A percentile compares a stretch with the other conserved stretches of the same genome.
These are phyloP conservation scores for Lutjanus campechanus DNA, from an alignment of 2,797 vertebrate species.

Conservation along the genomic window DNA sequence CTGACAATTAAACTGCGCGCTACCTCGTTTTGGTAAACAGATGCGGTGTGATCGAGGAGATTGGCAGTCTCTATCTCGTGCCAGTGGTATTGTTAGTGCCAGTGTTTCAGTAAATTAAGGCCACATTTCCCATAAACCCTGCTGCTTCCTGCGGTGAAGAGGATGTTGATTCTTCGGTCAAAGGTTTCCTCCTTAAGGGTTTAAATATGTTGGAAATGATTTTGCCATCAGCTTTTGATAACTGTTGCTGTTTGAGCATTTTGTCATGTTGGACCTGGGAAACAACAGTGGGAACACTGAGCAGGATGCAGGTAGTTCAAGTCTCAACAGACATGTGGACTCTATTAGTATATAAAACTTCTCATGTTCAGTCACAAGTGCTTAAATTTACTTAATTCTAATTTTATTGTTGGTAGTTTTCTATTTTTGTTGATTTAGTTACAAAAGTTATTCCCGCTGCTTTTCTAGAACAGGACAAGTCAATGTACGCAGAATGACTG, in stretches of 20 bases:
- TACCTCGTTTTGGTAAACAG: conserved; percentile 47
- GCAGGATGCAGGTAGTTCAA: background rate
- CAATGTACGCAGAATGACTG: too few relatives aligned
- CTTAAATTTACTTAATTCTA: background rate
- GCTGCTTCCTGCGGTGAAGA: conserved; percentile 63
- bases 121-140: conserved; percentile 73
- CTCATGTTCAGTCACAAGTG: background rate
- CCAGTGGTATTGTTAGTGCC: conserved; percentile 58
- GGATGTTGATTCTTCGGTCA: conserved; percentile 68
- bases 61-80: conserved; percentile 49
- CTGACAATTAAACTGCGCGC: conserved; percentile 33
- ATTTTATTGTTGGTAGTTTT: background rate
- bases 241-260: conserved; percentile 32
- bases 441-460: background rate
- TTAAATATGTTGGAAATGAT: conserved; percentile 69
- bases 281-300: conserved; percentile 13
- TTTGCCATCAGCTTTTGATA: conserved; percentile 60
- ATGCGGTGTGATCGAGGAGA: conserved; percentile 21
- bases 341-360: background rate
- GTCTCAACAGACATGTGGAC: background rate
- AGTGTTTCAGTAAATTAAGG: conserved; percentile 61
- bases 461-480: background rate
- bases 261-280: conserved; percentile 26
- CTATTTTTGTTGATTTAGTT: background rate
- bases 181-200: conserved; percentile 66